Conservation (phyloP, 2,888 invertebrate genomes). For the Apeira syringaria region DNA sequence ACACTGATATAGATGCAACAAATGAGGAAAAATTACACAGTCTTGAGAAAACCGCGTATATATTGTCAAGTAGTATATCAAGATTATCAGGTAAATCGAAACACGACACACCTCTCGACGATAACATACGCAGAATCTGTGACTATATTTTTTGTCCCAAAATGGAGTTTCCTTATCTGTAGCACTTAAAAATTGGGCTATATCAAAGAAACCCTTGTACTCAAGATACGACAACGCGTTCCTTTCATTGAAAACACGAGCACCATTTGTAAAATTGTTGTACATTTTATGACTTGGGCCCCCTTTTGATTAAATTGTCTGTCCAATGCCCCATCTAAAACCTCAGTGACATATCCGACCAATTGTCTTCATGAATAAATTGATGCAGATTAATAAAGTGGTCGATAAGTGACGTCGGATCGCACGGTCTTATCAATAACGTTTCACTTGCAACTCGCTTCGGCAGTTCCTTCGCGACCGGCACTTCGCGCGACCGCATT, state of each 20-base stretch:
- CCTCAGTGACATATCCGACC: conserved; percentile 36
- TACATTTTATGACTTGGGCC: conserved; percentile 5
- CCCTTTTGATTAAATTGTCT: conserved; percentile 3
- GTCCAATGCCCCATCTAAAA: conserved; percentile 16
- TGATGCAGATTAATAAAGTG: conserved; percentile 78
- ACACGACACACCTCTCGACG: conserved; percentile 22
- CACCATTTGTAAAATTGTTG: conserved; percentile 9
- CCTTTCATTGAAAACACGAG: conserved; percentile 24
- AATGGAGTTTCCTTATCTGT: conserved; percentile 29
- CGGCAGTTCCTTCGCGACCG: conserved; percentile 62
- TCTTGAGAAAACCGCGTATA: conserved; percentile 14
- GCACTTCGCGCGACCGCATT: conserved; percentile 55
- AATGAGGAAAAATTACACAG: conserved; percentile 23
- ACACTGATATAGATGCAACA: conserved; percentile 16
- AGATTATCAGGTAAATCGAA: conserved; percentile 19
- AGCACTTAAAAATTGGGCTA: conserved; percentile 27
- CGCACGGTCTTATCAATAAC: conserved; percentile 68
- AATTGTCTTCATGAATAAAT: conserved; percentile 76
- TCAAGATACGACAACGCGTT: conserved; percentile 23
- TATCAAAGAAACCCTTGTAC: conserved; percentile 31
- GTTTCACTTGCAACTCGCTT: conserved; percentile 57
- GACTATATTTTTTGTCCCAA: conserved; percentile 21
- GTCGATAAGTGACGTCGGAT: conserved; percentile 65
- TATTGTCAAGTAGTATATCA: conserved; percentile 9
- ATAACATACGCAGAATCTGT: conserved; percentile 29